A percentile compares a stretch with the other conserved stretches of the same genome.
Conservation (phyloP, 2,797 vertebrate genomes). For the Tokudaia muenninki region DNA sequence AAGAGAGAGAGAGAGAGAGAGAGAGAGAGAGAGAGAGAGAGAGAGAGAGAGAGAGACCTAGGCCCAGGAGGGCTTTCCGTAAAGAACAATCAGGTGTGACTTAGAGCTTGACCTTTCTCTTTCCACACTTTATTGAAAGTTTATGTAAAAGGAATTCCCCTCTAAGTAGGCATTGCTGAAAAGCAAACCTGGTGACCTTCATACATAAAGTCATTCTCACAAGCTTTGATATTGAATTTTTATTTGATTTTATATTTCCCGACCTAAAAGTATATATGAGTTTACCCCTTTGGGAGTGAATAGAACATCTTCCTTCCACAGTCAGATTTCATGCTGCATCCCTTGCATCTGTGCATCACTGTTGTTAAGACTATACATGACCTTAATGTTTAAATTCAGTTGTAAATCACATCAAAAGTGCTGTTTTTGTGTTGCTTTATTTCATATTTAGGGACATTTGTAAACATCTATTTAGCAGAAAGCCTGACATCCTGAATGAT, state of each 20-base stretch:
- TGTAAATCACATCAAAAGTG: neutral
- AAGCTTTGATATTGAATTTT: neutral
- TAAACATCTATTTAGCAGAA: neutral
- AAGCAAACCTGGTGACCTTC: neutral
- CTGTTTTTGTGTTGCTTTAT: rapidly evolving
- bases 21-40: too few species aligned
- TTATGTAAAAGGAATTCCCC: neutral
- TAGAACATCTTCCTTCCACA: neutral
- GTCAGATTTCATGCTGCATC: neutral
- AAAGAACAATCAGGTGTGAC: neutral
- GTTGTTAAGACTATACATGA: neutral
- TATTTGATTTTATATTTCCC: neutral
- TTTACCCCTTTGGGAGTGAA: neutral
- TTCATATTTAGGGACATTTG: neutral
- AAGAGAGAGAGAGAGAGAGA: too few species aligned
- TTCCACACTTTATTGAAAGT: neutral
- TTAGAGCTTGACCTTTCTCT: neutral
- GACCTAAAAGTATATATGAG: neutral
- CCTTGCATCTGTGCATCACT: neutral
- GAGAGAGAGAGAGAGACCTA: neutral
- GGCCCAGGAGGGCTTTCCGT: neutral
- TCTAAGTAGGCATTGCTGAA: neutral
- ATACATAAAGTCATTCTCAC: neutral
- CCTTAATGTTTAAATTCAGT: neutral
- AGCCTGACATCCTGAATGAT: neutral